These are phyloP conservation scores for Sebastes variabilis DNA, from an alignment of 2,797 vertebrate species.

Conservation along the genomic window DNA sequence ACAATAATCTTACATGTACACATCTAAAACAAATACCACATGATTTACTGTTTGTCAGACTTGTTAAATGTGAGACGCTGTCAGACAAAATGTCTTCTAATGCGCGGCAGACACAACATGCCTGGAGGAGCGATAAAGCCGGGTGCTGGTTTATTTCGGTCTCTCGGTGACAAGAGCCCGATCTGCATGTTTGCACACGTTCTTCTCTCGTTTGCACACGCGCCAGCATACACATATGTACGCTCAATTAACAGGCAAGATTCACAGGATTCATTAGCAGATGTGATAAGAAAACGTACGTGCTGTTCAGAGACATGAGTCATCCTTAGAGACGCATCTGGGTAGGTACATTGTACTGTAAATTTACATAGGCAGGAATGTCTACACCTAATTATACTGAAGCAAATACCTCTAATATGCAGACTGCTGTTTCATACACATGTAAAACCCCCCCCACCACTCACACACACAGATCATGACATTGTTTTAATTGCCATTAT, in stretches of 20 bases:
- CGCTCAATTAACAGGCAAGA: neutral
- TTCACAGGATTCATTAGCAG: neutral
- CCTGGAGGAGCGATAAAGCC: neutral
- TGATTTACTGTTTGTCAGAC: neutral
- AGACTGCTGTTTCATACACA: neutral
- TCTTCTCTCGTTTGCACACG: neutral
- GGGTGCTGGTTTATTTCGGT: slow-evolving; percentile 34
- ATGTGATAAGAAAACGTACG: neutral
- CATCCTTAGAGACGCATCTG: neutral
- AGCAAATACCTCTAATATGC: neutral
- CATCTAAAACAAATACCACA: neutral
- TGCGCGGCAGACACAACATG: neutral
- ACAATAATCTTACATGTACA: neutral
- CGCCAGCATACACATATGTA: neutral
- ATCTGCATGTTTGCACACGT: slow-evolving; percentile 25
- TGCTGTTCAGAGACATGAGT: neutral
- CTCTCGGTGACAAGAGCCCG: slow-evolving; percentile 5
- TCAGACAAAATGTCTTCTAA: slow-evolving; percentile 20
- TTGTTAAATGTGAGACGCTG: slow-evolving; percentile 10
- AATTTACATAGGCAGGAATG: neutral
- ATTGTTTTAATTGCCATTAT: slow-evolving; percentile 10
- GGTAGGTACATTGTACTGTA: neutral
- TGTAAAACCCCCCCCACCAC: neutral
- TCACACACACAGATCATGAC: neutral
- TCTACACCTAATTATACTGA: neutral